Conservation (phyloP, 2,888 invertebrate genomes). For the Stenichneumon culpator region DNA sequence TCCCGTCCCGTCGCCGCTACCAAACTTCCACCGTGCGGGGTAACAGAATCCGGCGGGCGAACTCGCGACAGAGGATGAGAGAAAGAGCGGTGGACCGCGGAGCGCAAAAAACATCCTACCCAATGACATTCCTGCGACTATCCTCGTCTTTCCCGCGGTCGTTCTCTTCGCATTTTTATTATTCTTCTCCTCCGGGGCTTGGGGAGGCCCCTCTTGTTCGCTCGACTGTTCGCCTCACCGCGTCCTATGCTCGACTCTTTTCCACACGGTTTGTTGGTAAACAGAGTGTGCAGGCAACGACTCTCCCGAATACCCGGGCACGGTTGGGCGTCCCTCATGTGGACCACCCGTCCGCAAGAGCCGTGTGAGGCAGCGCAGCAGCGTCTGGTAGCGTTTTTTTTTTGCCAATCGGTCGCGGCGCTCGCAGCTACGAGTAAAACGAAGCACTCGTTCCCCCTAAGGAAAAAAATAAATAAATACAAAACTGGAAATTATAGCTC, state of each 20-base stretch:
- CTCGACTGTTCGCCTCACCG: background rate
- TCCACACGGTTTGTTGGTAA: conserved; percentile 56
- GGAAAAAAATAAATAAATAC: background rate
- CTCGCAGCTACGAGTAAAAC: background rate
- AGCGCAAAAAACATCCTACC: conserved; percentile 23
- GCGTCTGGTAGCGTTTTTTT: conserved; percentile 29
- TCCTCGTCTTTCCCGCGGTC: conserved; percentile 16
- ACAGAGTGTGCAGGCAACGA: conserved; percentile 33
- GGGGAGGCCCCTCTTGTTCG: background rate
- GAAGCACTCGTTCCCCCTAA: background rate
- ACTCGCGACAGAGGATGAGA: background rate
- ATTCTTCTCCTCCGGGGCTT: background rate
- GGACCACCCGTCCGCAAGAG: conserved; percentile 1
- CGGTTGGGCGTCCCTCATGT: background rate
- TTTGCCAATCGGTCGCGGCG: background rate
- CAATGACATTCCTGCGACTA: conserved; percentile 31
- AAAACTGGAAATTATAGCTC: conserved; percentile 26
- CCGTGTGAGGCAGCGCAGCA: background rate
- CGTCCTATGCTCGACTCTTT: background rate
- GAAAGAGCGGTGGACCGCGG: conserved; percentile 18
- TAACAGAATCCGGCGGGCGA: background rate
- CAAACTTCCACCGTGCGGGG: conserved; percentile 8
- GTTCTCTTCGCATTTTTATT: conserved; percentile 26
- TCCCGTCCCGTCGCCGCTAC: conserved; percentile 12
- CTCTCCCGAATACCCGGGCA: background rate